Evolutionary conservation across 2,888 invertebrate species (phyloP), one percentile per base, ranked within the genome.

Genomic region (Cataglyphis altisquamis): DNA sequence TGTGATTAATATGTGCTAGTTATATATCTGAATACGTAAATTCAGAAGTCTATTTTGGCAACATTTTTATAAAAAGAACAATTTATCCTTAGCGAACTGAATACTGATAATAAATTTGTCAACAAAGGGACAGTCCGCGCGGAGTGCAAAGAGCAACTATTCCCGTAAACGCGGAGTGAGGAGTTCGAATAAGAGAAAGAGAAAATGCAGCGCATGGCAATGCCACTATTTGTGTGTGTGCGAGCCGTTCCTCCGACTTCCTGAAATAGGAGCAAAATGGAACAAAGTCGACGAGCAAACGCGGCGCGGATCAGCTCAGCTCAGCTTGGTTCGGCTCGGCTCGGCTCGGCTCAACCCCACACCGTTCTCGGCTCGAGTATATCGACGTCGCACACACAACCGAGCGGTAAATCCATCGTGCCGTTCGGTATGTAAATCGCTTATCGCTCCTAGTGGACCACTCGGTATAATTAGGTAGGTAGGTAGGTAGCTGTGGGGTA

Each of bases 391-490:
- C 84, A 86, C 84, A 87, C 84, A 82, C 86, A 84, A 74, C 64
- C 81, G 72, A 82, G 88, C 92, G 90, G 92, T 94, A 94, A 94
- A 94, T 94, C 94, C 91, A 93, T 94, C 94, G 93, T 87, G 90
- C 91, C 91, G 91, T 91, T 91, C 89, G 89, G 89, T 92, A 94
- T 94, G 93, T 94, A 94, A 94, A 94, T 94, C 94, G 94, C 94
- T 94, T 94, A 94, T 94, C 94, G 93, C 94, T 92, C 91, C 91
- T 92, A 93, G 93, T 92, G 92, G 92, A 92, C 94, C 92, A 93
- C 92, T 93, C 92, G 92, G 92, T 94, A 94, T 94, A 94, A 94
- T 94, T 94, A 94, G 94, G 92, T 93, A 90, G 92, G 89, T 91
- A 91, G 90, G 88, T 91, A 91, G 89, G 88, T 88, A 91, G 88